Conservation (phyloP, 2,113 vertebrate species). For the Asarcornis scutulata region DNA sequence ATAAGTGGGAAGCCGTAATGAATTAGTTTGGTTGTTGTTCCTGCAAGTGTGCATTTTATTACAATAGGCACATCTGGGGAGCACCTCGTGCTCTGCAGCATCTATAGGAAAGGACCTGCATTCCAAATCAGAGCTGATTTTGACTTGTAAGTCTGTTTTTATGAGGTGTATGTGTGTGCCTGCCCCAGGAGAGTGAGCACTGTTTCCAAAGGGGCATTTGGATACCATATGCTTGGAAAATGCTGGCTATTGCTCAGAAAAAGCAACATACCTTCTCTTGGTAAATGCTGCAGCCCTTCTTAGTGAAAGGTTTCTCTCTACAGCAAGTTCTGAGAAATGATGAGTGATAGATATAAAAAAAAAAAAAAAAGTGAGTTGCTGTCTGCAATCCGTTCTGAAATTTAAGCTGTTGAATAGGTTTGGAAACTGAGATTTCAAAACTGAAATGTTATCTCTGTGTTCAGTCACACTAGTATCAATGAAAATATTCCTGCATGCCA, state of each 20-base stretch:
- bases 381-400: background rate
- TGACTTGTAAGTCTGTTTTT: constrained; percentile 66
- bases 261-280: background rate
- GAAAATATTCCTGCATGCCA: background rate
- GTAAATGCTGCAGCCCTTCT: background rate
- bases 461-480: background rate
- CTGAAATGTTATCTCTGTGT: background rate
- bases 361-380: background rate
- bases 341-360: background rate
- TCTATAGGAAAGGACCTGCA: background rate
- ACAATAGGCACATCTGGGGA: constrained; percentile 34
- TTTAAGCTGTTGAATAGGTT: background rate
- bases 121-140: background rate
- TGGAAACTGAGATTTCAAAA: background rate
- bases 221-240: constrained; percentile 53
- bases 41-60: background rate
- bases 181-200: background rate
- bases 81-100: background rate
- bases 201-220: constrained; percentile 33
- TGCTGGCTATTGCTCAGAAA: background rate
- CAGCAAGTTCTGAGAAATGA: background rate
- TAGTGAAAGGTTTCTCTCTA: background rate
- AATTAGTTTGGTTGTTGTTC: background rate
- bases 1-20: background rate
- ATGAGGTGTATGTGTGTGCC: constrained; percentile 49